Conservation (phyloP, 2,113 vertebrate species). For the Phyllostomus hastatus region DNA sequence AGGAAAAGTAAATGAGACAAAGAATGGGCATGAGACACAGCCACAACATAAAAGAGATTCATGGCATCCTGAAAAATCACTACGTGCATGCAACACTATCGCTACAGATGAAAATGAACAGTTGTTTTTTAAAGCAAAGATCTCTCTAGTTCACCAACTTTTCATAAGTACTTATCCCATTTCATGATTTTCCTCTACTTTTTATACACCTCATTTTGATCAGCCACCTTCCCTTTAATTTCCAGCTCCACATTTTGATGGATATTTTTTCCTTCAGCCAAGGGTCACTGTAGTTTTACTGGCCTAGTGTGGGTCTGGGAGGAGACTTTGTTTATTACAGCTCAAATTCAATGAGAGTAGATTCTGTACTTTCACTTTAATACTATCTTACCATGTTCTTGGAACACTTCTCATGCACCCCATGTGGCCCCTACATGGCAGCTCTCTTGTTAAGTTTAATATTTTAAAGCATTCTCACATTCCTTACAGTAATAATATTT, state of each 20-base stretch:
- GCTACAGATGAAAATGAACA: neutral
- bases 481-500: neutral
- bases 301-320: neutral
- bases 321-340: neutral
- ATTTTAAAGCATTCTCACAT: neutral
- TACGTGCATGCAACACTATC: fast-evolving
- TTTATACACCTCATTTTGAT: neutral
- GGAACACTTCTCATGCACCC: neutral
- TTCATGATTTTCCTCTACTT: neutral
- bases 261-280: neutral
- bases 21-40: neutral
- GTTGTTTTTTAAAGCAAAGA: neutral
- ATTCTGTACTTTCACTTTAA: neutral
- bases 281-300: neutral
- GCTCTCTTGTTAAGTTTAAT: neutral
- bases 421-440: neutral
- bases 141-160: neutral
- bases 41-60: neutral
- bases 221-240: neutral
- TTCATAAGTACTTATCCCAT: neutral
- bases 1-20: neutral
- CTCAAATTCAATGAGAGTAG: neutral
- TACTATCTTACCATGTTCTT: neutral
- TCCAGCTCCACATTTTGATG: neutral
- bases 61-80: neutral